Conservation (phyloP, 2,797 vertebrate genomes). For the Sciaenops ocellatus region DNA sequence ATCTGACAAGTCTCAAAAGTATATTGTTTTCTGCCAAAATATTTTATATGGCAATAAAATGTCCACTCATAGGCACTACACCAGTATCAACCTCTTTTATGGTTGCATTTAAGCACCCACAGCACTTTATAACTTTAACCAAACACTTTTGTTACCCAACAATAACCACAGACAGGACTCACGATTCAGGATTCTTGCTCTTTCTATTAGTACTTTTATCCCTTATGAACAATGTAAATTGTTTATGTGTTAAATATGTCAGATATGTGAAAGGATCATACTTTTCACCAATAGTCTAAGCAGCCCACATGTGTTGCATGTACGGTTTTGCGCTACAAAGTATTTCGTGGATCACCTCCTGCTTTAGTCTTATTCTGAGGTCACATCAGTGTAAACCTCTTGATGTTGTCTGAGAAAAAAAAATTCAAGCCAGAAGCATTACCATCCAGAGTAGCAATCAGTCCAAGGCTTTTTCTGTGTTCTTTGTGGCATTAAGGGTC, state of each 20-base stretch:
- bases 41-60: neutral
- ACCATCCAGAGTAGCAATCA: constrained; percentile 4
- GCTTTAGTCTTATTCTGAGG: neutral
- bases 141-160: neutral
- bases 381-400: constrained; percentile 3
- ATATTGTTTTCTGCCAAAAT: neutral
- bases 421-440: neutral
- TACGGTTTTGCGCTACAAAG: neutral
- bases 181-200: neutral
- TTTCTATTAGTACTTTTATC: neutral
- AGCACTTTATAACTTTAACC: neutral
- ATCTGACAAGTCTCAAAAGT: too few species aligned
- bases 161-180: neutral
- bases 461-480: neutral
- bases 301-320: neutral
- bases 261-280: neutral
- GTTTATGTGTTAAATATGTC: neutral
- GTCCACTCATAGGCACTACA: neutral
- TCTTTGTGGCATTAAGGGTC: constrained; percentile 2
- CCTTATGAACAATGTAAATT: neutral
- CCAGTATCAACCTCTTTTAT: neutral
- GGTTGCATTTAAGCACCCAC: neutral
- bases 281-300: neutral
- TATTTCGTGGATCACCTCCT: neutral
- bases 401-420: constrained; percentile 6